Base-by-base conservation (phyloP, 2,113 vertebrate genomes). In the Epinephelus fuscoguttatus region DNA sequence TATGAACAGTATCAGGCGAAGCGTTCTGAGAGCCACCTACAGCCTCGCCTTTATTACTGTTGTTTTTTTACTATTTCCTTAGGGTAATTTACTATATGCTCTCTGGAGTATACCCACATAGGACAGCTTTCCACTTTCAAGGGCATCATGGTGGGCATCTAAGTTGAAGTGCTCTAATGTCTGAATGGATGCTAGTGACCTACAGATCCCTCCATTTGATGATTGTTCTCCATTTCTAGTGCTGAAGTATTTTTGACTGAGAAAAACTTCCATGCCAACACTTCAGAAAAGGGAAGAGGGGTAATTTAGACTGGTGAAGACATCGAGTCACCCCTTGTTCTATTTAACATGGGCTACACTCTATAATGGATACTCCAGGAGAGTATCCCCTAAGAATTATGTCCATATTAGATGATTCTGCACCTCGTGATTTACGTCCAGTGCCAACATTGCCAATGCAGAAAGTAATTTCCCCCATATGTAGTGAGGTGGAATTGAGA, bases 1-100 rank as follows among this genome's bases (percentile, higher is more conserved):
- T 93, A 96, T 96, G 92, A 85, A 82, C 74, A 71, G 68, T 74
- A 91, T 91, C 86, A 82, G 88, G 69, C 68, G 18, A 75, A 76
- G 87, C n/a, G 81, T 91, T 92, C 86, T 68, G 78, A 94, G 87
- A 91, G 87, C 91, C 89, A 88, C 93, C 90, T 90, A 92, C 90
- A 93, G 90, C 80, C 90, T 85, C 73, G 56, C 78, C 76, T 88
- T 94, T 93, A 92, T 92, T 92, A 89, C 89, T 93, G 91, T 94
- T 95, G 89, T 95, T 95, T 93, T 93, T 92, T 93, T 88, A 82
- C 67, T 82, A 74, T 93, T 91, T 93, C 89, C 89, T 93, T 70
- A 18, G 84, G 88, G 88, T 93, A 95, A 95, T 95, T 95, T 92
- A 92, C 93, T 88, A 78, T 76, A 75, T 27, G 75, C 87, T 91